A percentile compares a stretch with the other conserved stretches of the same genome.
phyloP scores from a whole-genome alignment of 1,140 invertebrate genomes.

The Gryon sp. region DNA sequence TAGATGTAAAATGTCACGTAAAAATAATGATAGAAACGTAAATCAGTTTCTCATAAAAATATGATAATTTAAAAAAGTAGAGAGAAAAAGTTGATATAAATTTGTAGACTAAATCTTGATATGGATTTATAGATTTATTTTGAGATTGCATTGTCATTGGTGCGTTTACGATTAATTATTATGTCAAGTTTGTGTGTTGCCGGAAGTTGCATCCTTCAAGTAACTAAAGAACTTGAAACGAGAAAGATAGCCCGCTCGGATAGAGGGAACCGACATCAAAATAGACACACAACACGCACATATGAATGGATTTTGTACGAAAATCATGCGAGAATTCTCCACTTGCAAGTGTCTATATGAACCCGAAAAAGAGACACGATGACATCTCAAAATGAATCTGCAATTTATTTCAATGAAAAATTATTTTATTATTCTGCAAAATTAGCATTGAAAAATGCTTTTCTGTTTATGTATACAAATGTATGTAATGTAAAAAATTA shows the following conservation, averaged over 20 bases:
- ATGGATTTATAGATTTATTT: no score
- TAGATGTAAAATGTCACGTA: no score
- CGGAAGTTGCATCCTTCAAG: constrained; percentile 58
- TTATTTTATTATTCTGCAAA: no score
- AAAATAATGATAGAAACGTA: no score
- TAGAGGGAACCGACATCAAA: constrained; percentile 49
- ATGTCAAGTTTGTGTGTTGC: constrained; percentile 33
- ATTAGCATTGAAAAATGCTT: no score
- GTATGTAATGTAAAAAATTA: neutral
- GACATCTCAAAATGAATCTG: constrained; percentile 3
- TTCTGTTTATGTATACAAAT: no score
- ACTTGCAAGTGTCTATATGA: constrained; percentile 16
- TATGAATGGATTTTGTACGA: constrained; percentile 46
- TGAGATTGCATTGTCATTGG: constrained; percentile 34
- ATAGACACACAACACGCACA: constrained; percentile 52
- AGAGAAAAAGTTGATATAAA: neutral
- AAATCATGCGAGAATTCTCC: constrained; percentile 36
- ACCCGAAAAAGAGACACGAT: constrained; percentile 14
- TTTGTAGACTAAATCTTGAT: neutral
- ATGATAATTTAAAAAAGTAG: neutral
- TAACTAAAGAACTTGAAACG: constrained; percentile 27
- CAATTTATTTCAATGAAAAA: no score
- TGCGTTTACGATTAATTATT: constrained; percentile 47
- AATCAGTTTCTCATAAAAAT: no score
- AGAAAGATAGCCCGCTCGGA: constrained; percentile 38